These are phyloP conservation scores for Drosophila albomicans DNA, from an alignment of 1,140 invertebrate genomes.

Conservation along the genomic window DNA sequence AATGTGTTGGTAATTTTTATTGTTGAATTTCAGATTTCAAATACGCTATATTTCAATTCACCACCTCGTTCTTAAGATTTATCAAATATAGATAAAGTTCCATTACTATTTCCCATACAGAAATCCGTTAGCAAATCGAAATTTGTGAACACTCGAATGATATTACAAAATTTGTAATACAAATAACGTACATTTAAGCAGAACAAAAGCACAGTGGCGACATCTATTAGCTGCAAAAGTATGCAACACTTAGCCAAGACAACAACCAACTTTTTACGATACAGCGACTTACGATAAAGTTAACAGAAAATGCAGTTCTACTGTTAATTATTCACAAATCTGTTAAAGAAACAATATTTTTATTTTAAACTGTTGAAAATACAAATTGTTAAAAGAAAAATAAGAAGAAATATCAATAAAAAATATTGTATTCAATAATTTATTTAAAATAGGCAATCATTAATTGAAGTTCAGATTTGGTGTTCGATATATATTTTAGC, in stretches of 20 bases:
- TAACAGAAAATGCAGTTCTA: background rate
- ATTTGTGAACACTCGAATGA: no score
- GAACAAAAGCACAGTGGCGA: background rate
- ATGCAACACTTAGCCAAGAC: conserved; percentile 1
- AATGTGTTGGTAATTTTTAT: no score
- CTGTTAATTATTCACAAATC: background rate
- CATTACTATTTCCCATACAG: no score
- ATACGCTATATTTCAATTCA: no score
- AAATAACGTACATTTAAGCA: background rate
- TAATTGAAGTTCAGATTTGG: no score
- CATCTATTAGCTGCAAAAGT: conserved; percentile 11
- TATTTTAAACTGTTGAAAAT: background rate
- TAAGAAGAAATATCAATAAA: background rate
- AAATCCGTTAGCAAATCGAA: no score
- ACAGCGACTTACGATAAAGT: background rate
- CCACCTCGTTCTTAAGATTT: no score
- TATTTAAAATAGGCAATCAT: no score
- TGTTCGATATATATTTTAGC: no score
- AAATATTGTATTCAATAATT: no score
- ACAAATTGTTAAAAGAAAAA: background rate
- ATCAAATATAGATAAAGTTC: no score
- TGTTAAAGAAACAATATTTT: background rate
- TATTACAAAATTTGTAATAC: background rate
- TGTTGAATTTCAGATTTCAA: no score
- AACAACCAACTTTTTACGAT: background rate